Percentiles rank a stretch among this genome's conserved stretches.
phyloP scores from a whole-genome alignment of 2,888 invertebrate genomes.

The Platycheirus albimanus region DNA sequence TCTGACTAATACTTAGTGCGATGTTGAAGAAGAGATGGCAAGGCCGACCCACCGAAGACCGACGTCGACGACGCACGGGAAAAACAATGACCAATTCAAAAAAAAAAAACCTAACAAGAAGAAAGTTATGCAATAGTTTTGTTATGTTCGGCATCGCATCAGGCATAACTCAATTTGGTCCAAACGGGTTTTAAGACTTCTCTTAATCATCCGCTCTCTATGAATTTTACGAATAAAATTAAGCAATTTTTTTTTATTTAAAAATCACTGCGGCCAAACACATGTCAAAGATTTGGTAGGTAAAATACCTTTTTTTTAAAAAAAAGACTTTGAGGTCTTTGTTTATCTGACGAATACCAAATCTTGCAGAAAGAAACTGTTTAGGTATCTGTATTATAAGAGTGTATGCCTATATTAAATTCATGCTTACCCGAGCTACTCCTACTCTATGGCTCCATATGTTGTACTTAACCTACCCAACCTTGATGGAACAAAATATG shows the following conservation, averaged over 20 bases:
- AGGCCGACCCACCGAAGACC: no score
- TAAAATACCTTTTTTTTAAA: conserved; percentile 1
- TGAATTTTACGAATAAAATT: conserved; percentile 51
- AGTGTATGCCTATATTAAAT: neutral
- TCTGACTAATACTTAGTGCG: conserved; percentile 24
- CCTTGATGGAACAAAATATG: conserved; percentile 16
- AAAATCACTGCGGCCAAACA: conserved; percentile 37
- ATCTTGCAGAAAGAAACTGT: conserved; percentile 19
- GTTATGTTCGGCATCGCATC: conserved; percentile 45
- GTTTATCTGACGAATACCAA: conserved; percentile 1
- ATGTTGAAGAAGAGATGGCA: conserved; percentile 28
- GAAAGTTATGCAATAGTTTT: conserved; percentile 60
- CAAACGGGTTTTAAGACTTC: conserved; percentile 62
- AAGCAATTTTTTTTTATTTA: conserved; percentile 45
- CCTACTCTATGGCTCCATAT: neutral
- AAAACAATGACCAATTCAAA: conserved; percentile 51
- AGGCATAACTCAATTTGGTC: conserved; percentile 63
- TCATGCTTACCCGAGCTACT: neutral
- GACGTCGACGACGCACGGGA: conserved; percentile 6
- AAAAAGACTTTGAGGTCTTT: neutral
- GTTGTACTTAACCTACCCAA: conserved; percentile 9
- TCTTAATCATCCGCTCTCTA: conserved; percentile 34
- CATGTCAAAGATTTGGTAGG: conserved; percentile 6
- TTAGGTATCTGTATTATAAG: no score
- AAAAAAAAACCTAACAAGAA: conserved; percentile 48